These are phyloP conservation scores for Otis tarda DNA, from an alignment of 2,113 vertebrate species.

Conservation along the genomic window DNA sequence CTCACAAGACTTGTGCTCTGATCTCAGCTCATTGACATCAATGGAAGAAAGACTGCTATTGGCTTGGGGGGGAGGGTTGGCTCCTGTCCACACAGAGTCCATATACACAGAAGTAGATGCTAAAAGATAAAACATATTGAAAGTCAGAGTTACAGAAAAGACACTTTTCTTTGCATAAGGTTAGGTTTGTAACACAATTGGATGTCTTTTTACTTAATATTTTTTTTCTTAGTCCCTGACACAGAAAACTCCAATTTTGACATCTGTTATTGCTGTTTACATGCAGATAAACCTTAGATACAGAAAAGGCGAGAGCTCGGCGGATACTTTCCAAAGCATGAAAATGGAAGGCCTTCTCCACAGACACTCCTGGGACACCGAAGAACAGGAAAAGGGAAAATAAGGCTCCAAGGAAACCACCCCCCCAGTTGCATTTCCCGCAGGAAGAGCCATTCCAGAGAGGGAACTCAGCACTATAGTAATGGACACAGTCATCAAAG, in stretches of 20 bases:
- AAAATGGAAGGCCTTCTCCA: neutral
- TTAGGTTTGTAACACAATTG: neutral
- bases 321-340: neutral
- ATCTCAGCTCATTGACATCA: conserved; percentile 57
- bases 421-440: neutral
- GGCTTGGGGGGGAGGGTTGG: neutral
- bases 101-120: conserved; percentile 14
- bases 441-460: neutral
- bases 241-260: neutral
- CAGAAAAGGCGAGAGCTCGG: neutral
- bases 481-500: neutral
- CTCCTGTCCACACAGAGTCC: conserved; percentile 2
- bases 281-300: neutral
- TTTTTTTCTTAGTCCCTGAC: neutral
- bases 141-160: neutral
- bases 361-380: neutral
- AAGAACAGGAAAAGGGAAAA: neutral
- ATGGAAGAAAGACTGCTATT: conserved; percentile 23
- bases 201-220: neutral
- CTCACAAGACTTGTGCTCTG: conserved; percentile 26
- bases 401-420: neutral
- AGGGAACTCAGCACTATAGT: neutral
- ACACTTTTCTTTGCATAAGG: neutral
- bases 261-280: neutral
- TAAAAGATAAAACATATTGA: conserved; percentile 24